Conservation (phyloP, 2,888 invertebrate species). For the Orthonychiurus folsomi region DNA sequence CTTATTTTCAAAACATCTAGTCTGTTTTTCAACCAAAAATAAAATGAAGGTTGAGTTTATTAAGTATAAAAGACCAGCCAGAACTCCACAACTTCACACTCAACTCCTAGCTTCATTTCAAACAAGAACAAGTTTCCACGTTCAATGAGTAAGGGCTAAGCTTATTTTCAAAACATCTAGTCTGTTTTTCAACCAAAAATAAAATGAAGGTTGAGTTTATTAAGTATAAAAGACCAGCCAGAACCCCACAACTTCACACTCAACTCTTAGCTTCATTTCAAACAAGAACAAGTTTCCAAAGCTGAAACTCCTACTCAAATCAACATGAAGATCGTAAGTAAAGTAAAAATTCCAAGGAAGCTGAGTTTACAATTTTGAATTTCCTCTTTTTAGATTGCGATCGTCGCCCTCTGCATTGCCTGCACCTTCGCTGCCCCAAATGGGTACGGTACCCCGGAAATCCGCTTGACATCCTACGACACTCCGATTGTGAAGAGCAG, state of each 20-base stretch:
- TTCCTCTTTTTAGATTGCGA: neutral
- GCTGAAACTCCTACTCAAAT: neutral
- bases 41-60: no score
- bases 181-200: no score
- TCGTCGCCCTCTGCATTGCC: slow-evolving; percentile 19
- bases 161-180: no score
- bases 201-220: no score
- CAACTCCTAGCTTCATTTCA: no score
- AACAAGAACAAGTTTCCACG: no score
- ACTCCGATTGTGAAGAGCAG: slow-evolving; percentile 5
- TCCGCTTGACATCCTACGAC: neutral
- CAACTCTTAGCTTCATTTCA: neutral
- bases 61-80: no score
- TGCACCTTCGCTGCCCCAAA: slow-evolving; percentile 16
- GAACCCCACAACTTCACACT: neutral
- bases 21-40: no score
- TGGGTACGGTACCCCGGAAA: neutral
- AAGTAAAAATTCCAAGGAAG: neutral
- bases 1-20: no score
- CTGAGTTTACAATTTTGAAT: neutral
- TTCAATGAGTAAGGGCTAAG: no score
- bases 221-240: no score
- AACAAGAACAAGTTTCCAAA: neutral
- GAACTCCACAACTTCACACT: no score
- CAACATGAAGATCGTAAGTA: slow-evolving; percentile 6